Evolutionary conservation across 2,113 vertebrate species (phyloP).

Genomic region (Oxygymnocypris stewartii): DNA sequence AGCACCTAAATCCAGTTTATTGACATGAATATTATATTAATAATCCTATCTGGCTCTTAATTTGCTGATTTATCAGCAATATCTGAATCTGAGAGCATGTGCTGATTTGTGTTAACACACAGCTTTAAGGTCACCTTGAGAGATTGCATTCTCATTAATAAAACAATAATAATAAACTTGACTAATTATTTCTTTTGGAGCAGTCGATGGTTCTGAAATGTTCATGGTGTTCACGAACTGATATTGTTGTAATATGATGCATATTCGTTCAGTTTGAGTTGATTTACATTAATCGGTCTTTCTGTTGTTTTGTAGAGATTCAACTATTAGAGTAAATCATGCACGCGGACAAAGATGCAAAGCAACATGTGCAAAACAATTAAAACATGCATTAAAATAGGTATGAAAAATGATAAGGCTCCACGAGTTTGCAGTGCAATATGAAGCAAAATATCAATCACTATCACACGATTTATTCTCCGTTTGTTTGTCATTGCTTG

Average conservation of each 20-base stretch:
- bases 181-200: not conserved
- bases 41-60: too few relatives aligned
- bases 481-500: not conserved
- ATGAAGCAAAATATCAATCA: not conserved
- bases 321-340: not conserved
- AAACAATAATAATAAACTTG: not conserved
- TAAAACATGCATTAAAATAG: not conserved
- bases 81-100: not conserved
- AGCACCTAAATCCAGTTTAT: not conserved
- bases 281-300: not conserved
- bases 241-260: not conserved
- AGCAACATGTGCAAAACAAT: not conserved
- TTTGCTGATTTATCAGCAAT: not conserved
- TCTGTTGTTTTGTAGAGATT: not conserved
- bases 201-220: not conserved
- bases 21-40: not conserved
- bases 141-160: not conserved
- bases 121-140: slow-evolving; percentile 19
- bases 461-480: too few relatives aligned
- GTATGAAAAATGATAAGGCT: not conserved
- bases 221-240: not conserved
- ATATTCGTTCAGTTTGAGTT: not conserved
- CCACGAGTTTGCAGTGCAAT: not conserved
- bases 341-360: not conserved
- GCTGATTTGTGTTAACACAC: not conserved